Percentiles rank a stretch among this genome's conserved stretches.
phyloP scores from a whole-genome alignment of 2,797 vertebrate genomes.

The Xiphophorus birchmanni region DNA sequence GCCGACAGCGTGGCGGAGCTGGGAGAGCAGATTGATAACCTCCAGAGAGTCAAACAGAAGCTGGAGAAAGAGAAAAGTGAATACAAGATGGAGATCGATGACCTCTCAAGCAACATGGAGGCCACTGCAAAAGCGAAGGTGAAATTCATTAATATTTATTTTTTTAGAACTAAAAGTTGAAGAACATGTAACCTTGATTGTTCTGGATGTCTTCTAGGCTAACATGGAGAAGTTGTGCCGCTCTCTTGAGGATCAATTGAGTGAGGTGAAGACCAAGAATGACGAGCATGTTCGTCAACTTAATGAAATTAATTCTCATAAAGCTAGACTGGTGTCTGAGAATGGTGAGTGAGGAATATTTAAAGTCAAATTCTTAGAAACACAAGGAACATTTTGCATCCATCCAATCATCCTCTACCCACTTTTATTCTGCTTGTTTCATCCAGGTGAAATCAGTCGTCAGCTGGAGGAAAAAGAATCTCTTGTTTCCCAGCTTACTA shows the following conservation, averaged over 20 bases:
- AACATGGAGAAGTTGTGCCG: constrained; percentile 38
- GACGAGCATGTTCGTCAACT: constrained; percentile 87
- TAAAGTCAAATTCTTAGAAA: background rate
- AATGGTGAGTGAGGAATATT: background rate
- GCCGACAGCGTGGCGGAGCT: constrained; percentile 88
- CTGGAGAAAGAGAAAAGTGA: constrained; percentile 93
- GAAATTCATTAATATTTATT: background rate
- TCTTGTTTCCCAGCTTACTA: constrained; percentile 83
- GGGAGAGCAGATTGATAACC: constrained; percentile 90
- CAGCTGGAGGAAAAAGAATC: constrained; percentile 86
- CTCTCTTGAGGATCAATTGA: constrained; percentile 87
- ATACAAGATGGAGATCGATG: constrained; percentile 90
- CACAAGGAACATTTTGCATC: background rate
- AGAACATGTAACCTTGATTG: too few relatives aligned
- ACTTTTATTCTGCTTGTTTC: background rate
- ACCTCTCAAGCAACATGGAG: constrained; percentile 87
- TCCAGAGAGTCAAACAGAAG: constrained; percentile 92
- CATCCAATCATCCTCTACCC: background rate
- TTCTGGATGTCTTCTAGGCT: background rate
- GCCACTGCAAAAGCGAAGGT: constrained; percentile 59
- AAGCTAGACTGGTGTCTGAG: constrained; percentile 88
- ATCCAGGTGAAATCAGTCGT: constrained; percentile 39
- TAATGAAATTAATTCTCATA: constrained; percentile 84
- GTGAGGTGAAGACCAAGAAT: constrained; percentile 85
- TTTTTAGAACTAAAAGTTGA: background rate